phyloP scores from a whole-genome alignment of 92 coral and sea anemone species.

The Diadumene lineata region DNA sequence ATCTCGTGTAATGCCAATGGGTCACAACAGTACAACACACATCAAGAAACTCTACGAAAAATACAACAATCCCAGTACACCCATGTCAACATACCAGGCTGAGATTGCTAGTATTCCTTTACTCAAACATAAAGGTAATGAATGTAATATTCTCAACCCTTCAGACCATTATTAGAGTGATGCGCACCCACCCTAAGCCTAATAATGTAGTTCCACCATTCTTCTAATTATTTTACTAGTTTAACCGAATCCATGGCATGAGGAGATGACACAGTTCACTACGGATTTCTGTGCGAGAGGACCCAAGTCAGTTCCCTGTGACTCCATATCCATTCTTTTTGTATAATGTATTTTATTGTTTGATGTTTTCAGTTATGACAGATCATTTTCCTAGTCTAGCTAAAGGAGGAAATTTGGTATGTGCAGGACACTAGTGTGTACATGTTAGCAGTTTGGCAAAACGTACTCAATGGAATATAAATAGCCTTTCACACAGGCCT shows the following conservation, averaged over 20 bases:
- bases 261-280: too few relatives aligned
- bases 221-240: too few relatives aligned
- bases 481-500: too few relatives aligned
- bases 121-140: conserved; percentile 52
- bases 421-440: conserved; percentile 7
- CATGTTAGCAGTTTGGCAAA: too few relatives aligned
- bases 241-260: too few relatives aligned
- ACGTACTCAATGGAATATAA: too few relatives aligned
- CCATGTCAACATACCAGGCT: conserved; percentile 64
- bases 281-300: too few relatives aligned
- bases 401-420: conserved; percentile 15
- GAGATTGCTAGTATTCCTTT: conserved; percentile 62
- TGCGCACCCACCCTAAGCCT: too few relatives aligned
- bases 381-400: conserved; percentile 51
- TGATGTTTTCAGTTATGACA: conserved; percentile 40
- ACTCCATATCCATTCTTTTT: not conserved
- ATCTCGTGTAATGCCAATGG: conserved; percentile 23
- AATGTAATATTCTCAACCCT: too few relatives aligned
- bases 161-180: too few relatives aligned
- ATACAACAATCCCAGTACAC: conserved; percentile 32
- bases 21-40: conserved; percentile 6
- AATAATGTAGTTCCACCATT: too few relatives aligned
- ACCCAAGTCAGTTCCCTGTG: too few relatives aligned
- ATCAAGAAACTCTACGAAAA: not conserved
- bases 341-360: not conserved